Percentiles rank a stretch among this genome's conserved stretches.
Evolutionary conservation across 2,113 vertebrate species (phyloP).

Genomic region (Ammodytes marinus): DNA sequence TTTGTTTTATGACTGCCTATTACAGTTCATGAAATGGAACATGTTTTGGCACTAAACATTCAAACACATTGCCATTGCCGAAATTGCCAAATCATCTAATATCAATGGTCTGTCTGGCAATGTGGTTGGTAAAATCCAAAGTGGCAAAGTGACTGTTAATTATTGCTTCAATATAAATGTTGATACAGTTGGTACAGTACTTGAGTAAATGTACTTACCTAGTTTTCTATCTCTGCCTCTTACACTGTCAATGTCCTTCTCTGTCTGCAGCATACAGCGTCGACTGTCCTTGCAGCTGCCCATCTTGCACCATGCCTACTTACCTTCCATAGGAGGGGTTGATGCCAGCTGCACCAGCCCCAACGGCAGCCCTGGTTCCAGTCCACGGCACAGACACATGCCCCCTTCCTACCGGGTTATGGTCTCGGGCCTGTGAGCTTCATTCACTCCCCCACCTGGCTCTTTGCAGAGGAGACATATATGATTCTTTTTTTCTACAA

Average conservation of each 20-base stretch:
- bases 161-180: neutral
- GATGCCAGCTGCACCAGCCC: slow-evolving; percentile 98
- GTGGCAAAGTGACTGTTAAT: neutral
- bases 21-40: neutral
- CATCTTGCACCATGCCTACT: slow-evolving; percentile 97
- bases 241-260: slow-evolving; percentile 22
- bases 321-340: slow-evolving; percentile 98
- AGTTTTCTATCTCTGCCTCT: neutral
- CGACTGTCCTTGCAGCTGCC: slow-evolving; percentile 98
- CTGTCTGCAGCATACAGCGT: slow-evolving; percentile 93
- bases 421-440: slow-evolving; percentile 97
- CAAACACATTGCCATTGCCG: neutral
- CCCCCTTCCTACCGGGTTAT: slow-evolving; percentile 98
- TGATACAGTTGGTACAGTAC: too few species aligned
- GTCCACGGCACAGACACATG: slow-evolving; percentile 98
- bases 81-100: neutral
- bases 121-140: neutral
- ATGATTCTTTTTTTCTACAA: slow-evolving; percentile 76
- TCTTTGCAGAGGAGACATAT: slow-evolving; percentile 73
- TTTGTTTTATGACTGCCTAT: neutral
- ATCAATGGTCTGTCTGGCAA: neutral
- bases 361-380: slow-evolving; percentile 94
- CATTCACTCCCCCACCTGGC: slow-evolving; percentile 63
- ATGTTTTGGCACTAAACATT: too few species aligned
- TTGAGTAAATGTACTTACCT: neutral